Conservation (phyloP, 2,888 invertebrate species). For the Hemicrepidius hirtus region DNA sequence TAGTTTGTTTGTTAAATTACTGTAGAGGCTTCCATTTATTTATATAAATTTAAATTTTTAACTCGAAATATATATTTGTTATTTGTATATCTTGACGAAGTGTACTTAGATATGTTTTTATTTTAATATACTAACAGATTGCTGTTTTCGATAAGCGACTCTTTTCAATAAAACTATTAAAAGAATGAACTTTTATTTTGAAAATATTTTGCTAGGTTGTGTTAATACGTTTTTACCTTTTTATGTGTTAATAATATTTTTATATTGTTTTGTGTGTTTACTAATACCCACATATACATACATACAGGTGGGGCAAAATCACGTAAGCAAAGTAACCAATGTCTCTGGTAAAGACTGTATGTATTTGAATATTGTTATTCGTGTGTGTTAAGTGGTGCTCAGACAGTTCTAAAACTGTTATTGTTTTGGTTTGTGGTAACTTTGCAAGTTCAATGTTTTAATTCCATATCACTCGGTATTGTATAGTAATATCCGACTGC, state of each 20-base stretch:
- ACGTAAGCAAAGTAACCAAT: conserved; percentile 73
- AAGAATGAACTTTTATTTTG: conserved; percentile 66
- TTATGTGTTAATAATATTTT: conserved; percentile 68
- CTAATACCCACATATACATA: conserved; percentile 73
- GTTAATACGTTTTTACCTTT: conserved; percentile 67
- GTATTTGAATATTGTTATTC: conserved; percentile 72
- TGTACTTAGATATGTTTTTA: conserved; percentile 68
- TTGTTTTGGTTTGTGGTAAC: conserved; percentile 72
- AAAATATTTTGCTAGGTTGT: conserved; percentile 68
- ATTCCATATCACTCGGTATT: conserved; percentile 69
- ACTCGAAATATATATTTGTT: conserved; percentile 59
- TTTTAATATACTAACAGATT: conserved; percentile 69
- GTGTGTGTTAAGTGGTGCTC: conserved; percentile 73
- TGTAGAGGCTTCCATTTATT: conserved; percentile 71
- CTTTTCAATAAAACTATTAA: conserved; percentile 67
- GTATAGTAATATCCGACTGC: conserved; percentile 68
- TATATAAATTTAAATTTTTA: conserved; percentile 65
- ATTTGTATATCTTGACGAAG: conserved; percentile 63
- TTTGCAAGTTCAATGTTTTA: conserved; percentile 72
- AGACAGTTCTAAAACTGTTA: conserved; percentile 68
- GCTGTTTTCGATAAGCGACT: conserved; percentile 65
- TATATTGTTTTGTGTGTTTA: conserved; percentile 70
- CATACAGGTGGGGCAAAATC: conserved; percentile 74
- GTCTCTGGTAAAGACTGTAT: conserved; percentile 73
- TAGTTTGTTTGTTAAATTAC: conserved; percentile 69